Conservation (phyloP, 2,113 vertebrate species). For the Gymnorhina tibicen region DNA sequence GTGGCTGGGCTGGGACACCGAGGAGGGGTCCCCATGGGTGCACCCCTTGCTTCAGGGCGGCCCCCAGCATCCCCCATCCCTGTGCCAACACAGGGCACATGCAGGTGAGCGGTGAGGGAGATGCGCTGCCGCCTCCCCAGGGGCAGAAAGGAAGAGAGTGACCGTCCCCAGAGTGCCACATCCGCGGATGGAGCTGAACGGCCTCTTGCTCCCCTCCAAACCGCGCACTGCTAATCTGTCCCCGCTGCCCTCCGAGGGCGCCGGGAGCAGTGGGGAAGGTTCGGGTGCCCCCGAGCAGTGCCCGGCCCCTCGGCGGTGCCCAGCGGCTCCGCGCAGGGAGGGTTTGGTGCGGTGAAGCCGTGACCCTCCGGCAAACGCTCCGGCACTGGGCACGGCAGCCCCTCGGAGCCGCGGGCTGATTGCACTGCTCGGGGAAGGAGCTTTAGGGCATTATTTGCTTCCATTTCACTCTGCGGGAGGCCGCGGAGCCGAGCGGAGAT, state of each 20-base stretch:
- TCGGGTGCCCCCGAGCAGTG: rapidly evolving
- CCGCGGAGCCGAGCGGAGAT: background rate
- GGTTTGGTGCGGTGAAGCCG: background rate
- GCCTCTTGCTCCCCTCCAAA: background rate
- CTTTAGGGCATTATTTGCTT: background rate
- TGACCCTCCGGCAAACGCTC: background rate
- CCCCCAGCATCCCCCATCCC: too few relatives aligned
- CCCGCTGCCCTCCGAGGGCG: background rate
- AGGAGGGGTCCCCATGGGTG: background rate
- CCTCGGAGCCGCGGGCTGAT: background rate
- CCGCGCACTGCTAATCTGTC: rapidly evolving
- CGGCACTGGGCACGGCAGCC: background rate
- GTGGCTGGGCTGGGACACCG: rapidly evolving
- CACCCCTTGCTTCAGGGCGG: background rate
- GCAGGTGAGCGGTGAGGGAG: background rate
- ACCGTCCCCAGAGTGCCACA: rapidly evolving
- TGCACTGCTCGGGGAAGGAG: background rate
- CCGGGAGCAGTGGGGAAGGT: rapidly evolving
- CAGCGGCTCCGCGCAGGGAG: background rate
- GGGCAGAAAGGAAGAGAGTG: background rate
- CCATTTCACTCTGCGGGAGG: conserved; percentile 39
- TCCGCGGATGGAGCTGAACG: rapidly evolving
- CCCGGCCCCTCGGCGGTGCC: background rate
- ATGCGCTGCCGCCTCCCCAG: background rate
- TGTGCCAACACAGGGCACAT: rapidly evolving